phyloP scores from a whole-genome alignment of 2,888 invertebrate genomes.

The Polyommatus icarus region DNA sequence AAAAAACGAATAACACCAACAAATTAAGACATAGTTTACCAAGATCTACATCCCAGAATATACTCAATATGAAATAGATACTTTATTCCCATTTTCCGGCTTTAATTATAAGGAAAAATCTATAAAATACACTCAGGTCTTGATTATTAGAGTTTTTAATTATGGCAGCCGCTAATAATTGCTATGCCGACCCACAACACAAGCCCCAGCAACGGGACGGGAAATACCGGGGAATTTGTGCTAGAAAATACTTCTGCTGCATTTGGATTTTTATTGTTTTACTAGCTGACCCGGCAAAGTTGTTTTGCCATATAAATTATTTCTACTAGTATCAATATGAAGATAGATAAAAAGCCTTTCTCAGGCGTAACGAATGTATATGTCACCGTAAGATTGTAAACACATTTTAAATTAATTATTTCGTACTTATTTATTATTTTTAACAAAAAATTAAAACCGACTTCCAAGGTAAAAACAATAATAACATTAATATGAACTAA shows the following conservation, averaged over 20 bases:
- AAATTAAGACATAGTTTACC: background rate
- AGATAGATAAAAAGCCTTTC: no score
- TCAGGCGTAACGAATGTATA: no score
- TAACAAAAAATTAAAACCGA: no score
- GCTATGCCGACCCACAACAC: background rate
- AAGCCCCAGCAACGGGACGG: background rate
- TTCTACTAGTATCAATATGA: no score
- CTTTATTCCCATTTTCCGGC: background rate
- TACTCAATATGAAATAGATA: background rate
- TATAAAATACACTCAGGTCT: background rate
- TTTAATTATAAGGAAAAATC: background rate
- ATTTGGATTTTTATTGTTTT: background rate
- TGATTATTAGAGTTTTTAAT: slow-evolving; percentile 13
- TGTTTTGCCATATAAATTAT: no score
- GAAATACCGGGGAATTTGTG: background rate
- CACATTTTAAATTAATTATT: no score
- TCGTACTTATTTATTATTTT: no score
- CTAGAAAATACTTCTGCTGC: background rate
- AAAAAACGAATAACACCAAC: background rate
- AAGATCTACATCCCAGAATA: background rate
- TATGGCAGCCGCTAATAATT: background rate
- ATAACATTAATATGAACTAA: no score
- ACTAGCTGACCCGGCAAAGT: background rate
- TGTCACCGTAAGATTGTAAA: no score
- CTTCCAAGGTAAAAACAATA: no score